Conservation (phyloP, 2,113 vertebrate species). For the Vimba vimba region DNA sequence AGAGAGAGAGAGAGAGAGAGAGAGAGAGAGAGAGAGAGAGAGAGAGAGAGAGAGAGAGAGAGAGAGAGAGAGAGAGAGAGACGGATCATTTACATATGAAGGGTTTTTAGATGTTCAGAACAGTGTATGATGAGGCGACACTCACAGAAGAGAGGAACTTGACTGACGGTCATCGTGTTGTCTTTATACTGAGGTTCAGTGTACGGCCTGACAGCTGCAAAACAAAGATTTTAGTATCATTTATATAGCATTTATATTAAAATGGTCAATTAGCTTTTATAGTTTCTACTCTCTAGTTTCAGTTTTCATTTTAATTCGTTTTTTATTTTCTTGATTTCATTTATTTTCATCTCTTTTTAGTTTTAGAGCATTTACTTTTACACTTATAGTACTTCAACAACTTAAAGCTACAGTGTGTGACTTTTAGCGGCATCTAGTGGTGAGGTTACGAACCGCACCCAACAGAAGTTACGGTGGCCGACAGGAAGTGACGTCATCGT, state of each 20-base stretch:
- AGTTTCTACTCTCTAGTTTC: too few relatives aligned
- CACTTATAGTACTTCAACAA: too few relatives aligned
- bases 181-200: constrained; percentile 66
- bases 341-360: too few relatives aligned
- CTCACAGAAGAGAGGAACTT: constrained; percentile 89
- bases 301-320: too few relatives aligned
- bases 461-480: too few relatives aligned
- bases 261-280: too few relatives aligned
- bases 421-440: too few relatives aligned
- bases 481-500: too few relatives aligned
- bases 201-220: constrained; percentile 74
- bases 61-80: background rate
- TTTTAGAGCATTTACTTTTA: too few relatives aligned
- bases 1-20: background rate
- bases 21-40: background rate
- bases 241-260: background rate
- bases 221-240: background rate
- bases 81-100: background rate
- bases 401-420: too few relatives aligned
- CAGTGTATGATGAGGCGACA: constrained; percentile 6
- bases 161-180: constrained; percentile 79
- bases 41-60: background rate
- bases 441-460: too few relatives aligned
- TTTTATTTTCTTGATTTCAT: too few relatives aligned
- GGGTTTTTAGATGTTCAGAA: background rate